Percentiles rank a stretch among this genome's conserved stretches.
Evolutionary conservation across 1,140 invertebrate species (phyloP).

Genomic region (Heliothis subflexa): DNA sequence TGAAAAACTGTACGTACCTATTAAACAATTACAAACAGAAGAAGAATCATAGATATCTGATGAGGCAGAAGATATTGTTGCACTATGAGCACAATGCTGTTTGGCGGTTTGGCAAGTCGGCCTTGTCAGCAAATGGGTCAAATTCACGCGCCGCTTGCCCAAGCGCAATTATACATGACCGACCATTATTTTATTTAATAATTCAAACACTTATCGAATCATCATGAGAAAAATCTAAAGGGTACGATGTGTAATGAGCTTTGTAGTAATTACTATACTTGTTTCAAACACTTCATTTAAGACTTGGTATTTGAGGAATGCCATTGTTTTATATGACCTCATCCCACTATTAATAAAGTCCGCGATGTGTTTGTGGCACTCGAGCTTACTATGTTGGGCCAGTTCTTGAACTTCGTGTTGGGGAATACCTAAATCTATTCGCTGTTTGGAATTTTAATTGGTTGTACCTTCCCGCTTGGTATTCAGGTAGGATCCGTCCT

Average conservation of each 20-base stretch:
- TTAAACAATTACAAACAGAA: not conserved
- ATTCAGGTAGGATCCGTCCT: constrained; percentile 28
- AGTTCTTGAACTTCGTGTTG: constrained; percentile 36
- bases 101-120: constrained; percentile 66
- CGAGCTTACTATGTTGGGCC: not conserved
- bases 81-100: constrained; percentile 47
- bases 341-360: not conserved
- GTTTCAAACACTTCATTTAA: constrained; percentile 31
- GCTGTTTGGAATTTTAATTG: constrained; percentile 32
- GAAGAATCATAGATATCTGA: constrained; percentile 16
- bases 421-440: constrained; percentile 30
- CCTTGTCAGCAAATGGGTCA: constrained; percentile 75
- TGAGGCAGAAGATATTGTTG: constrained; percentile 54
- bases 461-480: constrained; percentile 16
- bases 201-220: constrained; percentile 65
- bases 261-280: constrained; percentile 34
- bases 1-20: no score
- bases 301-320: constrained; percentile 12
- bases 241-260: constrained; percentile 11
- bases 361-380: not conserved
- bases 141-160: constrained; percentile 68
- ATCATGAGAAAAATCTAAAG: constrained; percentile 59
- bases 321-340: not conserved
- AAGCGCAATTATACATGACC: constrained; percentile 69
- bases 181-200: constrained; percentile 72